Evolutionary conservation across 2,888 invertebrate species (phyloP).

Genomic region (Troides oblongomaculatus): DNA sequence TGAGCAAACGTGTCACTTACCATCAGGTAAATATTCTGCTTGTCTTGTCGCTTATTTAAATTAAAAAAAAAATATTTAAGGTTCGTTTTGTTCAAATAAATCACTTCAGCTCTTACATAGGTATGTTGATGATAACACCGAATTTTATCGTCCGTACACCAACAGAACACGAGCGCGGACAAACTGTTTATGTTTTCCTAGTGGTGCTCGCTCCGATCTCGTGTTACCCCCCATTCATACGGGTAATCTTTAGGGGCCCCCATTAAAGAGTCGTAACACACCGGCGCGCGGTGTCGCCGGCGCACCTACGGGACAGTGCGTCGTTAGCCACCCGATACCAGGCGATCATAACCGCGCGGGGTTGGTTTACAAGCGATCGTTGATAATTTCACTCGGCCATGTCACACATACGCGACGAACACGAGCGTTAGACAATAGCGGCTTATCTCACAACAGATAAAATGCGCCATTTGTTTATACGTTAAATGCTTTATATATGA

Average conservation of each 20-base stretch:
- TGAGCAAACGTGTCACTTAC: no score
- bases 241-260: conserved; percentile 64
- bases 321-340: conserved; percentile 76
- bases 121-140: conserved; percentile 57
- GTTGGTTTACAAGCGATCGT: conserved; percentile 47
- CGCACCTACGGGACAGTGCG: conserved; percentile 73
- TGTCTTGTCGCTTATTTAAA: no score
- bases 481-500: no score
- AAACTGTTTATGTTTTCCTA: conserved; percentile 70
- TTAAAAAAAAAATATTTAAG: no score
- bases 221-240: conserved; percentile 74
- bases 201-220: conserved; percentile 61
- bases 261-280: conserved; percentile 74
- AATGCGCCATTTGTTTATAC: no score
- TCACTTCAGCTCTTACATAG: conserved; percentile 28
- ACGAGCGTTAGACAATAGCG: conserved; percentile 36
- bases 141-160: conserved; percentile 63
- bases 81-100: not conserved
- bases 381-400: conserved; percentile 51
- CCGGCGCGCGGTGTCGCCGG: conserved; percentile 51
- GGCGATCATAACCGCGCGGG: conserved; percentile 61
- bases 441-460: conserved; percentile 11
- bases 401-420: conserved; percentile 41
- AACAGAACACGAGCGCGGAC: conserved; percentile 49
- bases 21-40: no score